Evolutionary conservation across 2,888 invertebrate genomes (phyloP), one percentile per base, ranked within the genome.

Genomic region (Crematogaster levior): DNA sequence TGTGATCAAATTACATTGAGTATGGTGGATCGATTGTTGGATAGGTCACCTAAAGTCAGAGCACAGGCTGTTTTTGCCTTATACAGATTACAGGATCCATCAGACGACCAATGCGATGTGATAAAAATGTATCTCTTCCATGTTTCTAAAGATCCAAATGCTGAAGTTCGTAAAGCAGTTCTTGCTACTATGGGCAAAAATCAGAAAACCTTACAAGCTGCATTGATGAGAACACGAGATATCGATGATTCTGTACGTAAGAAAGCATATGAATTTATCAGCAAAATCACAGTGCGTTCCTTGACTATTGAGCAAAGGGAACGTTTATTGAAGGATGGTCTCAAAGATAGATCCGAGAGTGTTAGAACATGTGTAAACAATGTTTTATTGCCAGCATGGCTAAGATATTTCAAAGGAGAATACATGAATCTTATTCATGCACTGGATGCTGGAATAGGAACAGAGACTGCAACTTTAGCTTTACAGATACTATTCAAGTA

Each of bases 1-100:
- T 98, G 97, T 92, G 97, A 97, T 85, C 96, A 96, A 88, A 96
- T 98, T 51, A 95, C 97, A 79, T 95, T 95, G 34, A 96, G 96
- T 72, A 97, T 98, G 96, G 93, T 96, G 79, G 95, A 96, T 60
- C 95, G 97, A 43, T 93, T 95, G 1, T 95, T 97, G 95, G 98
- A 98, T 92, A 96, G 96, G 10, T 96, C 97, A 61, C 96, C 97
- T 0, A 96, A 96, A 70, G 97, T 98, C 3, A 95, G 98, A 27
- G 96, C 97, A 48, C 97, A 98, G 89, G 98, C 98, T 0, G 97
- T 98, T 0, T 94, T 96, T 40, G 97, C 98, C 0, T 95, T 98
- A 56, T 96, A 97, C 79, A 95, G 98, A 5, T 95, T 98, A 0
- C 98, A 98, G 94, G 97, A 97, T 90, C 98, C 98, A 0, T 95